These are phyloP conservation scores for Idaea dimidiata DNA, from an alignment of 2,888 invertebrate species.

Conservation along the genomic window DNA sequence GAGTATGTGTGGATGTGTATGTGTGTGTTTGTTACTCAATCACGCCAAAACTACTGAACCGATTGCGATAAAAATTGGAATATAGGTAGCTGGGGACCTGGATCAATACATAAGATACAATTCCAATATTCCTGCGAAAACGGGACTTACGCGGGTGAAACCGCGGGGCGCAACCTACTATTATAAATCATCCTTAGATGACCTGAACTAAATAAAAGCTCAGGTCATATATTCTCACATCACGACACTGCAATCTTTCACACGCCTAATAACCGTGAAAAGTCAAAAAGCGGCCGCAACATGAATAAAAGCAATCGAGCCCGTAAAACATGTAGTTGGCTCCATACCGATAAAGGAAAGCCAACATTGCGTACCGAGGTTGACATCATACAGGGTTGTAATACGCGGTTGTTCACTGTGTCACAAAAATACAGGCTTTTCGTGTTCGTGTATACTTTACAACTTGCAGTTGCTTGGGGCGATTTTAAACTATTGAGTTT, in stretches of 20 bases:
- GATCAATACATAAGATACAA: too few relatives aligned
- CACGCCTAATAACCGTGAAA: background rate
- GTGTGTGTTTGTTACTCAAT: too few relatives aligned
- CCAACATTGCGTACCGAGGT: constrained; percentile 41
- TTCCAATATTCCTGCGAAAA: too few relatives aligned
- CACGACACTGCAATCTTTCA: background rate
- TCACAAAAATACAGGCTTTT: background rate
- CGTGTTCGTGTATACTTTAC: background rate
- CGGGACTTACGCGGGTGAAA: too few relatives aligned
- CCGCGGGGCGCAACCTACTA: too few relatives aligned
- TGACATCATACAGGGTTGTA: constrained; percentile 36
- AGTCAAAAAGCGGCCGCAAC: constrained; percentile 18
- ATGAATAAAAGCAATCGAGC: constrained; percentile 31
- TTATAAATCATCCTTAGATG: too few relatives aligned
- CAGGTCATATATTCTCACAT: background rate
- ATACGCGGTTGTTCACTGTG: background rate
- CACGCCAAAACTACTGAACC: too few relatives aligned
- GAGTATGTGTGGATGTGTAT: too few relatives aligned
- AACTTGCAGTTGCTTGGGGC: background rate
- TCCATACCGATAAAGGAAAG: constrained; percentile 46
- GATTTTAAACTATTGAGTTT: background rate
- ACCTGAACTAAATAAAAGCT: too few relatives aligned
- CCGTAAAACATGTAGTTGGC: constrained; percentile 59
- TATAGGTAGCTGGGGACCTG: too few relatives aligned
- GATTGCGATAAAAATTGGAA: too few relatives aligned